Evolutionary conservation across 2,113 vertebrate species (phyloP), one percentile per base, ranked within the genome.

Genomic region (Toxostoma redivivum): DNA sequence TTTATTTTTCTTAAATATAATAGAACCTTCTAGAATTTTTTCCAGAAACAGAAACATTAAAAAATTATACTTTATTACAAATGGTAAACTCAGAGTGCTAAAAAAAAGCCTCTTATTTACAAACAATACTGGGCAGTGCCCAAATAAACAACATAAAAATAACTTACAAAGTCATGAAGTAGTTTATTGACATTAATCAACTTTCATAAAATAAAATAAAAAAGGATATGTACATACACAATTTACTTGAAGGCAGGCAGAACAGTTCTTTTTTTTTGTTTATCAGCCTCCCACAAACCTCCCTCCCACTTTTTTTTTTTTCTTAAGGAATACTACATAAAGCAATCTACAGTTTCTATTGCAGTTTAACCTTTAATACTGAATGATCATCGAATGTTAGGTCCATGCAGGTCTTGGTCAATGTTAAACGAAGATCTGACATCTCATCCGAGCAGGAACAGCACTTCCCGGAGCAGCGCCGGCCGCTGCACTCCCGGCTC

Each of bases 31-130:
- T 98, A 98, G 98, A 98, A 97, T 97, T 98, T 98, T 98, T 97
- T 96, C 97, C 98, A 99, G 98, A 98, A 99, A 98, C 98, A 98
- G 98, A 97, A 99, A 99, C 98, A 98, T 98, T 98, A 98, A 99
- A 99, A 99, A 98, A 97, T 99, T 98, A 99, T 98, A 99, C 97
- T 99, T 99, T 99, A 98, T 99, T 99, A 99, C 99, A 99, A 99
- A 99, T 98, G 98, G 99, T 99, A 99, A 99, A 99, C 98, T 98
- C 98, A 99, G 97, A 99, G 98, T 99, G 98, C 98, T 99, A 98
- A 98, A 98, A 98, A 94, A 96, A 96, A 96, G 85, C 98, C 98
- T 99, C 99, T 98, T 99, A 99, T 99, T 98, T 99, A 99, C 99
- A 99, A 98, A 99, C 98, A 99, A 98, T 98, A 98, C 98, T 99